These are phyloP conservation scores for Endotricha flammealis DNA, from an alignment of 2,888 invertebrate species.

Conservation along the genomic window DNA sequence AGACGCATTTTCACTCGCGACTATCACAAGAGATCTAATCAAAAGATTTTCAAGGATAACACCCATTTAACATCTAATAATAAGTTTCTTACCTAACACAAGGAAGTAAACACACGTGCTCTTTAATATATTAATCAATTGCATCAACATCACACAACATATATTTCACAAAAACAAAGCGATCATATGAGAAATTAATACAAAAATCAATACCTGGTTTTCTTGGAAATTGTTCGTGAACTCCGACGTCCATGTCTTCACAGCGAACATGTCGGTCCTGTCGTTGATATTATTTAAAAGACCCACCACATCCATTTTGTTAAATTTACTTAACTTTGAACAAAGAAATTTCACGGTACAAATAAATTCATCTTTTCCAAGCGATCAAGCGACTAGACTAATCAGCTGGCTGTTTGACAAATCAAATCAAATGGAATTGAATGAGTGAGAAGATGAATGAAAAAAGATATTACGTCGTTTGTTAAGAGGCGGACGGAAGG, in stretches of 20 bases:
- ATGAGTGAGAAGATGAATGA: background rate
- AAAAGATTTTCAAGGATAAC: conserved; percentile 41
- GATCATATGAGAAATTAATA: background rate
- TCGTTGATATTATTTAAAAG: conserved; percentile 66
- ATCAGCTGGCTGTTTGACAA: conserved; percentile 39
- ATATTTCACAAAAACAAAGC: no score
- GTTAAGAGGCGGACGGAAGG: no score
- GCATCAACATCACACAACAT: background rate
- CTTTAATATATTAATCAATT: conserved; percentile 9
- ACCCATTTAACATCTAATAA: conserved; percentile 19
- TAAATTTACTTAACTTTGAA: no score
- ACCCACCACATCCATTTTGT: conserved; percentile 65
- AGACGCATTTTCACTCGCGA: no score
- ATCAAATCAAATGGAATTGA: conserved; percentile 15
- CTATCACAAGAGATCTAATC: conserved; percentile 10
- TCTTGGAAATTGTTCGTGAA: conserved; percentile 71
- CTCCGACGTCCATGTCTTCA: conserved; percentile 70
- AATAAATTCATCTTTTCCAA: no score
- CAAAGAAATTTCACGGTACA: no score
- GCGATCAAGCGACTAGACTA: no score
- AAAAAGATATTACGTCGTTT: no score
- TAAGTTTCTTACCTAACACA: conserved; percentile 11
- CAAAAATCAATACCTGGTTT: conserved; percentile 60
- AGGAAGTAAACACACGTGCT: conserved; percentile 7
- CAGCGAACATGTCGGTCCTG: conserved; percentile 68